phyloP scores from a whole-genome alignment of 1,140 invertebrate species.

The Nylanderia fulva region DNA sequence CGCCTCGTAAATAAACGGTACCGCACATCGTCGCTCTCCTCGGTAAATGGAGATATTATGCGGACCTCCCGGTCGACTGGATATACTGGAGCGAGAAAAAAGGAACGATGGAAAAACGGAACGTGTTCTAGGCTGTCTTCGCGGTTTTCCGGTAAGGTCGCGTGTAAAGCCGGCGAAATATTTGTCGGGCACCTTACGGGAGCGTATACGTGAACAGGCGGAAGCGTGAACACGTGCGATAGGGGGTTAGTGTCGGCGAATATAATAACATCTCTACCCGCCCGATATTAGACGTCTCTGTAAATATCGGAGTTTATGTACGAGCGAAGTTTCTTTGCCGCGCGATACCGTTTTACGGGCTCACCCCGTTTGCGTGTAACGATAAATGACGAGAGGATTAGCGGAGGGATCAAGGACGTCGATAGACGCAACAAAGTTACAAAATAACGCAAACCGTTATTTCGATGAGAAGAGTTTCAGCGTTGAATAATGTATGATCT shows the following conservation, averaged over 20 bases:
- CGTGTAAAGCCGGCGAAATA: conserved; percentile 61
- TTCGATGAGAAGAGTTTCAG: not conserved
- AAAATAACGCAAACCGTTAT: not conserved
- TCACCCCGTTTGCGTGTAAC: not conserved
- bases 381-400: not conserved
- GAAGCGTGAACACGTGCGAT: conserved; percentile 33
- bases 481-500: not conserved
- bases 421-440: not conserved
- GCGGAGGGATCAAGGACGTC: not conserved
- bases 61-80: conserved; percentile 40
- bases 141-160: conserved; percentile 46
- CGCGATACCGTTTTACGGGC: conserved; percentile 1
- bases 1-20: conserved; percentile 56
- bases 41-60: conserved; percentile 64
- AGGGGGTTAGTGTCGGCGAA: conserved; percentile 22
- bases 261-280: conserved; percentile 1
- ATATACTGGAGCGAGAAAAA: conserved; percentile 50
- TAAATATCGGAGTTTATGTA: conserved; percentile 58
- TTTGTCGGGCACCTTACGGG: conserved; percentile 26
- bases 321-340: not conserved
- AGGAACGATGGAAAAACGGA: not conserved
- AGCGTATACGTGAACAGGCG: conserved; percentile 32
- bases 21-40: conserved; percentile 39
- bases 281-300: conserved; percentile 26
- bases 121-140: not conserved